phyloP scores from a whole-genome alignment of 2,888 invertebrate species.

The Drymonia ruficornis region DNA sequence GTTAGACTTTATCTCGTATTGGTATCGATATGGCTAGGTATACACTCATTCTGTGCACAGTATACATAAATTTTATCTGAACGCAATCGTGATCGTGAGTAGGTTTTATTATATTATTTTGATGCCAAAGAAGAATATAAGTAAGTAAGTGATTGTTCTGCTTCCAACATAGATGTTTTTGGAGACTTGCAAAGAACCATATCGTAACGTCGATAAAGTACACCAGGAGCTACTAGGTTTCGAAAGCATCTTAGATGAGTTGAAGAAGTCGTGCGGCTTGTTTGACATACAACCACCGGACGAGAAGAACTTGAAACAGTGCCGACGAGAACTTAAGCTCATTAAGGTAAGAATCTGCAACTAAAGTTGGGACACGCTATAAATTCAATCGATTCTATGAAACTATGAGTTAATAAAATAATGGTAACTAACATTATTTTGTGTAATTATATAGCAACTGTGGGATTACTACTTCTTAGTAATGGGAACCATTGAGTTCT shows the following conservation, averaged over 20 bases:
- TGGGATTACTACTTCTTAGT: conserved; percentile 96
- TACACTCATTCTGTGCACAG: too few relatives aligned
- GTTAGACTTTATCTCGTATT: too few relatives aligned
- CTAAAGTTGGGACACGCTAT: neutral
- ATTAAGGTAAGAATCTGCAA: conserved; percentile 85
- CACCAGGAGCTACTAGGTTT: conserved; percentile 87
- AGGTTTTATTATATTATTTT: too few relatives aligned
- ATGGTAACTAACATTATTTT: neutral
- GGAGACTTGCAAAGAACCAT: conserved; percentile 87
- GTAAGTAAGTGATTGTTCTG: too few relatives aligned
- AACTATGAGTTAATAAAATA: neutral
- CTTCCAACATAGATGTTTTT: conserved; percentile 80
- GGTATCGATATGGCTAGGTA: too few relatives aligned
- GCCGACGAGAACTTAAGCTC: conserved; percentile 90
- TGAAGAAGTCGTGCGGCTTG: conserved; percentile 90
- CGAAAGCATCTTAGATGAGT: conserved; percentile 87
- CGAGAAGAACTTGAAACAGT: conserved; percentile 89
- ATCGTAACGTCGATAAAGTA: conserved; percentile 88
- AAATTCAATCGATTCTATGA: neutral
- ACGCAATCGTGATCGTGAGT: too few relatives aligned
- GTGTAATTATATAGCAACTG: conserved; percentile 78
- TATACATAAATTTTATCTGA: too few relatives aligned
- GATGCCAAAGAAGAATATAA: too few relatives aligned
- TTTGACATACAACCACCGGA: conserved; percentile 96
- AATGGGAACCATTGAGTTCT: conserved; percentile 92